These are phyloP conservation scores for Caenorhabditis drosophilae DNA, from an alignment of 2,888 invertebrate species.

Conservation along the genomic window DNA sequence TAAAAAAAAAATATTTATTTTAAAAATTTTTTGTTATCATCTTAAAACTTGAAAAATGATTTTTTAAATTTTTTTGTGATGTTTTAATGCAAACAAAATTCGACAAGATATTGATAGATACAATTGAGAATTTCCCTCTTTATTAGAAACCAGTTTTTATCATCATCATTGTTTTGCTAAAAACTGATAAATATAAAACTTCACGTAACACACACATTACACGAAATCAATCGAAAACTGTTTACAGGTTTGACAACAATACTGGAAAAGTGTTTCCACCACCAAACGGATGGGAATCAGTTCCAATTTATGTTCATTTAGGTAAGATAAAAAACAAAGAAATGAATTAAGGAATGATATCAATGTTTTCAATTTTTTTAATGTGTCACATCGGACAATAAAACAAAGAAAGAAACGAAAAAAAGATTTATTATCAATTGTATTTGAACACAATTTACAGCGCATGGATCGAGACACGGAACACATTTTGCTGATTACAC, in stretches of 20 bases:
- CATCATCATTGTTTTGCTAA: too few relatives aligned
- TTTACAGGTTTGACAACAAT: slow-evolving; percentile 49
- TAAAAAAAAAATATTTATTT: too few relatives aligned
- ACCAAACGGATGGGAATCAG: slow-evolving; percentile 49
- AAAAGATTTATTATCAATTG: slow-evolving; percentile 10
- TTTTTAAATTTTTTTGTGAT: too few relatives aligned
- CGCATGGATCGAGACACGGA: slow-evolving; percentile 51
- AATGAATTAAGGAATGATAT: neutral
- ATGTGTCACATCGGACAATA: slow-evolving; percentile 1
- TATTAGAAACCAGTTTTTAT: neutral
- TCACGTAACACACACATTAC: too few relatives aligned
- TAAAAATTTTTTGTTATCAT: too few relatives aligned
- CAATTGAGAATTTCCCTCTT: too few relatives aligned
- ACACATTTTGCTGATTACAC: slow-evolving; percentile 48
- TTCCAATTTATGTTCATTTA: slow-evolving; percentile 49
- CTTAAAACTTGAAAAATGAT: too few relatives aligned
- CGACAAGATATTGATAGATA: too few relatives aligned
- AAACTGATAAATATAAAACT: too few relatives aligned
- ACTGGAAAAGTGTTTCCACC: slow-evolving; percentile 51
- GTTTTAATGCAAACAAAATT: too few relatives aligned
- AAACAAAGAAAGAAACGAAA: too few relatives aligned
- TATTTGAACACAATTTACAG: slow-evolving; percentile 23
- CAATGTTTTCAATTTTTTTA: slow-evolving; percentile 9
- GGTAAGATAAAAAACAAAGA: slow-evolving; percentile 23
- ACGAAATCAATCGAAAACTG: too few relatives aligned